Evolutionary conservation across 2,797 vertebrate species (phyloP).

Genomic region (Fringilla coelebs): DNA sequence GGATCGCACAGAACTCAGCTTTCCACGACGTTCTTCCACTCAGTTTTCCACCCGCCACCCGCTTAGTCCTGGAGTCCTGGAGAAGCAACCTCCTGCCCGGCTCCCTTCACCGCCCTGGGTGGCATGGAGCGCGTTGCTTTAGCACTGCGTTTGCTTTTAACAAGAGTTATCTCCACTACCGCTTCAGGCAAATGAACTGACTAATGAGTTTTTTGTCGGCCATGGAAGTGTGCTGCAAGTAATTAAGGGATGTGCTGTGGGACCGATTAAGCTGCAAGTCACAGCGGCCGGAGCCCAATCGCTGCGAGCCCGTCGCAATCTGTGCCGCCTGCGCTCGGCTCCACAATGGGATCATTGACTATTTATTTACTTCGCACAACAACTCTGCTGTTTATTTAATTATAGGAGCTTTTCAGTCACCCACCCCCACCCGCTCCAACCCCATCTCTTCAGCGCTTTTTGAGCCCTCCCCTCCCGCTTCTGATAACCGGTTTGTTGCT

Average conservation of each 20-base stretch:
- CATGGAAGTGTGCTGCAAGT: constrained; percentile 68
- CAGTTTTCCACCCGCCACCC: background rate
- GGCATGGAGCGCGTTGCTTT: background rate
- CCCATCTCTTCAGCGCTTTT: background rate
- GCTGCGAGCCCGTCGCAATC: constrained; percentile 53
- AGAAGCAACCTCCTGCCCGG: background rate
- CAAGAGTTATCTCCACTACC: constrained; percentile 40
- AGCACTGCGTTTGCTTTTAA: background rate
- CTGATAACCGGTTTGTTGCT: background rate
- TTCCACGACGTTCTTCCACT: rapidly evolving
- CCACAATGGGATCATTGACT: constrained; percentile 88
- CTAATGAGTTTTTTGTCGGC: constrained; percentile 77
- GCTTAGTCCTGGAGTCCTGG: background rate
- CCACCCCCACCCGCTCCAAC: background rate
- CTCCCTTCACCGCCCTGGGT: background rate
- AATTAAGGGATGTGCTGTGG: constrained; percentile 71
- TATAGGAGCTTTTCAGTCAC: constrained; percentile 66
- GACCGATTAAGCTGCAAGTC: constrained; percentile 81
- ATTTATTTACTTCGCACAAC: constrained; percentile 86
- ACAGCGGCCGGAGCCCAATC: constrained; percentile 71
- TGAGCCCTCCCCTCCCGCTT: background rate
- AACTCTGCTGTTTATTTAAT: constrained; percentile 79
- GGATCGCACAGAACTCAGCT: background rate
- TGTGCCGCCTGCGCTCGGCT: constrained; percentile 67
- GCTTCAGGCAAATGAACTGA: constrained; percentile 71